Percentiles rank a stretch among this genome's conserved stretches.
Conservation (phyloP, 2,888 invertebrate species). For the Nephrotoma guestfalica region DNA sequence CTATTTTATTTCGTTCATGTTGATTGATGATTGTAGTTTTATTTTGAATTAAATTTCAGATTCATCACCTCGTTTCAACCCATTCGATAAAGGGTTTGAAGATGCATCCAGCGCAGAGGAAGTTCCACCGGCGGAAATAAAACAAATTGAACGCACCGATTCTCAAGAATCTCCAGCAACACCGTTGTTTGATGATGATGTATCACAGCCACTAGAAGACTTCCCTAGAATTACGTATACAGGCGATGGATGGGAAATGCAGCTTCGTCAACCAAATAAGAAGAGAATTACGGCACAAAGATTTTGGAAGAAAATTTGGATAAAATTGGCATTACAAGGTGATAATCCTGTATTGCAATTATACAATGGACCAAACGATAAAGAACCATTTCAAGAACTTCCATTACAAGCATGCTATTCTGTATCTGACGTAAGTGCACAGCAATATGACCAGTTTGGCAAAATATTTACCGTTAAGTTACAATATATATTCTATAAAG, state of each 20-base stretch:
- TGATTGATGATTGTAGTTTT: slow-evolving; percentile 19
- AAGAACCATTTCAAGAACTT: slow-evolving; percentile 89
- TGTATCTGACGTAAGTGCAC: slow-evolving; percentile 85
- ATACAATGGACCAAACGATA: slow-evolving; percentile 66
- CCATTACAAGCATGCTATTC: slow-evolving; percentile 91
- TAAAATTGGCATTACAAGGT: slow-evolving; percentile 60
- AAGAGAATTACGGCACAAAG: slow-evolving; percentile 90
- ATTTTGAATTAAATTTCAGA: slow-evolving; percentile 30
- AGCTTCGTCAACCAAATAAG: slow-evolving; percentile 87
- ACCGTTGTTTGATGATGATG: slow-evolving; percentile 86
- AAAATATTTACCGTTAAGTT: slow-evolving; percentile 95
- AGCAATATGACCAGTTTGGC: slow-evolving; percentile 97
- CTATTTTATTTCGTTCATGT: not conserved
- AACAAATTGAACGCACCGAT: slow-evolving; percentile 35
- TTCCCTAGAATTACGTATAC: slow-evolving; percentile 66
- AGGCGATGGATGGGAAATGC: slow-evolving; percentile 93
- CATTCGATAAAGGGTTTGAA: slow-evolving; percentile 48
- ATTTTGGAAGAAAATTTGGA: slow-evolving; percentile 96
- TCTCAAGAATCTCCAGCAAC: slow-evolving; percentile 79
- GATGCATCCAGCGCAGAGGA: slow-evolving; percentile 22
- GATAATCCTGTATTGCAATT: slow-evolving; percentile 79
- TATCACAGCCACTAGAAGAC: slow-evolving; percentile 79
- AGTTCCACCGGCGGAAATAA: slow-evolving; percentile 18
- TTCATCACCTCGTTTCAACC: slow-evolving; percentile 56
- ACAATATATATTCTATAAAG: slow-evolving; percentile 96